Base-by-base conservation (phyloP, 1,140 invertebrate genomes). In the Cydia amplana region DNA sequence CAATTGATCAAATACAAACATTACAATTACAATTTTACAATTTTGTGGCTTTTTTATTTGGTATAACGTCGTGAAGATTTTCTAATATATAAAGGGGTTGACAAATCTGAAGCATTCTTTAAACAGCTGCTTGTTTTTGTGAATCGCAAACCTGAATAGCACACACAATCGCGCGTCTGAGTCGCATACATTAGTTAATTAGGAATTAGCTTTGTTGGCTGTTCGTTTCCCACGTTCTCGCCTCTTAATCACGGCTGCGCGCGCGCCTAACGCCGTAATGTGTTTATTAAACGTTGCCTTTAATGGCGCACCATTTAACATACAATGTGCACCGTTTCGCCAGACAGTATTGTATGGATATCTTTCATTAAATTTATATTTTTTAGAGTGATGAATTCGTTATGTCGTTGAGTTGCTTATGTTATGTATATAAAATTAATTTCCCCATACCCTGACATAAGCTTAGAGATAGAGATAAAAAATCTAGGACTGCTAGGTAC, bases 261-360 rank as follows among this genome's bases (percentile, higher is more conserved):
- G 83, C 80, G 86, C 85, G 87, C 80, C 87, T 91, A 90, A 90
- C 84, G 83, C 82, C 87, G 84, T 91, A 91, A 91, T 92, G 89
- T 90, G 88, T 91, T 90, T 91, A 91, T 91, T 92, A 91, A 91
- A 86, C 86, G 87, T 88, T 90, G 85, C 82, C 83, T 87, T 91
- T 91, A 91, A 91, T 90, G 89, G 88, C 81, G 74, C 49, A 82
- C 83, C 88, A 91, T 92, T 91, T 90, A 90, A 85, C 85, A 88
- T 88, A 91, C 87, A 88, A 87, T 89, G 84, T 88, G 85, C 85
- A 85, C 80, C 80, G 82, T 85, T 87, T 90, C 79, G 85, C 88
- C 78, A 87, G 86, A 80, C 83, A 82, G 78, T 76, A 63, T 72
- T 78, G 80, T 78, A 73, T 86, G 82, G 81, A 89, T 83, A 79